A percentile compares a stretch with the other conserved stretches of the same genome.
These are phyloP conservation scores for Nomada hirtipes DNA, from an alignment of 2,888 invertebrate species.

Conservation along the genomic window DNA sequence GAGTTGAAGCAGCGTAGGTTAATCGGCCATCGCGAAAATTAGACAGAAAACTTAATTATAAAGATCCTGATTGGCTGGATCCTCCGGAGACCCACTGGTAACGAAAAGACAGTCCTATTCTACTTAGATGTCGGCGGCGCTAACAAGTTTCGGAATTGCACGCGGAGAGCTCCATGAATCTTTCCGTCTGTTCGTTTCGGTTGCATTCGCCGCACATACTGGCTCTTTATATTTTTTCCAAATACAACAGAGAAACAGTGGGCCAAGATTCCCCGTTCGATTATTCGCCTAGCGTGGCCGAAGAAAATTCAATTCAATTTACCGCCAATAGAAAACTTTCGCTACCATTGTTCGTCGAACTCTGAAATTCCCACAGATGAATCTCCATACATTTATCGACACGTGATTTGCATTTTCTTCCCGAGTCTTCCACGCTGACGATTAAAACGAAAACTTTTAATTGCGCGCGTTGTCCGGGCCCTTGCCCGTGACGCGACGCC, in stretches of 20 bases:
- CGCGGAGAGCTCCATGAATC: slow-evolving; percentile 40
- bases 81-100: slow-evolving; percentile 74
- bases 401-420: slow-evolving; percentile 25
- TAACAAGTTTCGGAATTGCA: slow-evolving; percentile 63
- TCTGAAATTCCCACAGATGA: not conserved
- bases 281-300: too few species aligned
- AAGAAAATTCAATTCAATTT: not conserved
- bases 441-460: slow-evolving; percentile 65
- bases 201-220: not conserved
- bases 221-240: not conserved
- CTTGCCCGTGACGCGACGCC: slow-evolving; percentile 41
- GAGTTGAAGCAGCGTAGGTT: slow-evolving; percentile 70
- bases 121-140: slow-evolving; percentile 32
- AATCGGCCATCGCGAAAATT: slow-evolving; percentile 80
- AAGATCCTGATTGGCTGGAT: slow-evolving; percentile 81
- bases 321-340: not conserved
- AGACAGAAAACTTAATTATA: slow-evolving; percentile 82
- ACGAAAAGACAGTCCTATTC: slow-evolving; percentile 48
- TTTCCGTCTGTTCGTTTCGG: slow-evolving; percentile 3
- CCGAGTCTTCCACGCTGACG: slow-evolving; percentile 2
- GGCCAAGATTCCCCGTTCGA: too few species aligned
- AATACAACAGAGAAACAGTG: not conserved
- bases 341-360: not conserved
- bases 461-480: slow-evolving; percentile 44
- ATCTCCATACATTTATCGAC: slow-evolving; percentile 30